Evolutionary conservation across 2,113 vertebrate species (phyloP).

Genomic region (Ivindomyrus marchei): DNA sequence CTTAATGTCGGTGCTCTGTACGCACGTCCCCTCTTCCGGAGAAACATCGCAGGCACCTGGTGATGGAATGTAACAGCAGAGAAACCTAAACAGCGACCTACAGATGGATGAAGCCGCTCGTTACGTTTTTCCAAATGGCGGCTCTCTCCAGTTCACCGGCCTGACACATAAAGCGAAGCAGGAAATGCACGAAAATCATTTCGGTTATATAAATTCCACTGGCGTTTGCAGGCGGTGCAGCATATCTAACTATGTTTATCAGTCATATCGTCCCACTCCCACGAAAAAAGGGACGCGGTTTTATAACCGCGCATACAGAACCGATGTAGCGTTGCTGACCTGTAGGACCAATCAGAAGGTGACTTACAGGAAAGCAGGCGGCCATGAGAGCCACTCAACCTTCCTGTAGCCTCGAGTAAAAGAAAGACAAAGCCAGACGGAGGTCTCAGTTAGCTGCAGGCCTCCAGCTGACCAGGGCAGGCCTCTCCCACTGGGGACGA

Average conservation of each 20-base stretch:
- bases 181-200: neutral
- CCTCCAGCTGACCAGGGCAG: neutral
- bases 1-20: neutral
- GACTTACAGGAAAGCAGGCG: neutral
- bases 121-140: neutral
- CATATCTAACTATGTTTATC: neutral
- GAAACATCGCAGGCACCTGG: neutral
- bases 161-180: neutral
- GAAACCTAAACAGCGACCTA: neutral
- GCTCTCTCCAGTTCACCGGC: neutral
- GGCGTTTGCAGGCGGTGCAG: neutral
- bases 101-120: neutral
- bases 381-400: too few species aligned
- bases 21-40: neutral
- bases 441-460: neutral
- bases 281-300: neutral
- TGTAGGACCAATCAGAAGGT: neutral
- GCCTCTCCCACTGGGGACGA: neutral
- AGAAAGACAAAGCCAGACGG: neutral
- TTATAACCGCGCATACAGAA: neutral
- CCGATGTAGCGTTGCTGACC: neutral
- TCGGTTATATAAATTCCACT: neutral
- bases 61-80: neutral
- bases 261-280: neutral
- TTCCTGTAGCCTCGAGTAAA: neutral